These are phyloP conservation scores for Colius striatus DNA, from an alignment of 2,113 vertebrate genomes.

Conservation along the genomic window DNA sequence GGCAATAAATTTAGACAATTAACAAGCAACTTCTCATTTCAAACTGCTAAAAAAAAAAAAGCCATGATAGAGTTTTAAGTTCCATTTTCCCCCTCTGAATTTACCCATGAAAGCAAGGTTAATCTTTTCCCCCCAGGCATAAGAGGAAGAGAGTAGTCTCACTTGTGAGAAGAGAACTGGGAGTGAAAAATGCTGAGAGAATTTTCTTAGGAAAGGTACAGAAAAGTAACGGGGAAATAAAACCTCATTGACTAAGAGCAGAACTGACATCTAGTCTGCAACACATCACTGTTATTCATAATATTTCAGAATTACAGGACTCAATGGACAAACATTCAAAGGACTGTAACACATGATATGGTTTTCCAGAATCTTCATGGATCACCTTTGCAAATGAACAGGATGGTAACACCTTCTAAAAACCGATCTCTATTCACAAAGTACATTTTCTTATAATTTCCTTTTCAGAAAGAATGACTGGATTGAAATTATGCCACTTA, in stretches of 20 bases:
- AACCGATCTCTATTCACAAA: neutral
- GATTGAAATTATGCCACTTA: neutral
- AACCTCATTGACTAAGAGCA: neutral
- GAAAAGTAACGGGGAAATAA: neutral
- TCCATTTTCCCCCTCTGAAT: neutral
- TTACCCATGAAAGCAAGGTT: neutral
- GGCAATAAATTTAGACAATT: neutral
- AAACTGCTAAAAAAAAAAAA: neutral
- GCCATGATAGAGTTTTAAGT: neutral
- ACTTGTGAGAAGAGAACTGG: constrained; percentile 34
- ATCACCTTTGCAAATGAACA: neutral
- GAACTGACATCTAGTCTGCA: neutral
- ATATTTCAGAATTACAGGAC: neutral
- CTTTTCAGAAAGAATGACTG: neutral
- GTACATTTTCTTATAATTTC: neutral
- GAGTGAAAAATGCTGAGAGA: constrained; percentile 5
- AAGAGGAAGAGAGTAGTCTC: neutral
- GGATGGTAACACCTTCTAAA: neutral
- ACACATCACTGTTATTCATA: neutral
- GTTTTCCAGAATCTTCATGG: neutral
- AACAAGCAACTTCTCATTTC: constrained; percentile 16
- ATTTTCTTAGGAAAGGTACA: neutral
- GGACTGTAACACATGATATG: neutral
- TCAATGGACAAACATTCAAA: neutral
- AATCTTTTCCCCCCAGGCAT: neutral